phyloP scores from a whole-genome alignment of 2,888 invertebrate species.

The Caenorhabditis sinica region DNA sequence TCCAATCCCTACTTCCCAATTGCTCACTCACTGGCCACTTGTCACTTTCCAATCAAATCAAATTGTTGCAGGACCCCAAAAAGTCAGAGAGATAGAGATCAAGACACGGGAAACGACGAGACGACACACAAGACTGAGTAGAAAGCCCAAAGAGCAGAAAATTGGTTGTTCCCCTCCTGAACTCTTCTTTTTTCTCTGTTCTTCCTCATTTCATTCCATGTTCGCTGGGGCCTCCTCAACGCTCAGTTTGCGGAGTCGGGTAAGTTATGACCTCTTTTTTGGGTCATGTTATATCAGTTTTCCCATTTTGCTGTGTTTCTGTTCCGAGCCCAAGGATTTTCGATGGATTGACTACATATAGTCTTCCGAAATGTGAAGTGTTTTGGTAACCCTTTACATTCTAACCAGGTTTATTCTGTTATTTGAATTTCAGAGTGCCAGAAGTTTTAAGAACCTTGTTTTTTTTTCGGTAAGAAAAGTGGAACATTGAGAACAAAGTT shows the following conservation, averaged over 20 bases:
- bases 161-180: conserved; percentile 17
- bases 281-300: background rate
- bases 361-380: too few species aligned
- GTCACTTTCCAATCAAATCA: conserved; percentile 56
- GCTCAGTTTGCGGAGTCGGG: conserved; percentile 72
- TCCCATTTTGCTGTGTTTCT: background rate
- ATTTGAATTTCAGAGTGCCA: background rate
- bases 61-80: conserved; percentile 52
- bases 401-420: background rate
- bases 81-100: conserved; percentile 20
- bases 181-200: background rate
- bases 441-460: conserved; percentile 10
- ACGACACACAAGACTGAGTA: conserved; percentile 10
- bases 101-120: conserved; percentile 28
- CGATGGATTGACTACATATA: too few species aligned
- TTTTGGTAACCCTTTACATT: too few species aligned
- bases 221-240: conserved; percentile 80
- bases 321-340: background rate
- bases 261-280: conserved; percentile 34
- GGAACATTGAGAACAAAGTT: background rate
- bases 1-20: conserved; percentile 9
- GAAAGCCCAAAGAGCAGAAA: conserved; percentile 29
- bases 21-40: conserved; percentile 26
- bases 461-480: background rate
- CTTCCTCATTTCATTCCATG: conserved; percentile 50